phyloP scores from a whole-genome alignment of 2,113 vertebrate genomes.

The Muscicapa adusta region DNA sequence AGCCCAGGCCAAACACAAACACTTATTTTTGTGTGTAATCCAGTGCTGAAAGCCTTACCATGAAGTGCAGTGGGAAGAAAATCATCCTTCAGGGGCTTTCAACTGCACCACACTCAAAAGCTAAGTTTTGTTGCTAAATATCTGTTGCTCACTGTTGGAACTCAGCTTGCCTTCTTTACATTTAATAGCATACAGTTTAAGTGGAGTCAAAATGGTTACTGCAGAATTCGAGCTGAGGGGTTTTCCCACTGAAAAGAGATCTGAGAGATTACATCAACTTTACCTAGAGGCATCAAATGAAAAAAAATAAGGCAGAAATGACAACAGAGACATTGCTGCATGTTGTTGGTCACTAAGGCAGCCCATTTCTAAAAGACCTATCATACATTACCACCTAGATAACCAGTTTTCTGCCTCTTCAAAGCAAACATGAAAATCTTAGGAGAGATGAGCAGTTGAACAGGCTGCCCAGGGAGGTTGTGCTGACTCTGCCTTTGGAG shows the following conservation, averaged over 20 bases:
- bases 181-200: neutral
- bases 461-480: neutral
- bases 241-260: neutral
- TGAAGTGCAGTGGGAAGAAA: neutral
- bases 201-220: neutral
- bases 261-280: neutral
- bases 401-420: neutral
- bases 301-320: neutral
- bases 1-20: neutral
- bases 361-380: neutral
- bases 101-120: neutral
- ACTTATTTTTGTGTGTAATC: neutral
- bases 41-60: neutral
- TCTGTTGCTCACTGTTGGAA: neutral
- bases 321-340: neutral
- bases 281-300: neutral
- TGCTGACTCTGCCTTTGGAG: neutral
- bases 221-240: neutral
- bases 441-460: neutral
- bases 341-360: neutral
- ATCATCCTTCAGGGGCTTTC: neutral
- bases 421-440: neutral
- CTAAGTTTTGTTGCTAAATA: neutral
- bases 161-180: neutral
- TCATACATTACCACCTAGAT: neutral